These are phyloP conservation scores for Bellardia bayeri DNA, from an alignment of 2,888 invertebrate species.

Conservation along the genomic window DNA sequence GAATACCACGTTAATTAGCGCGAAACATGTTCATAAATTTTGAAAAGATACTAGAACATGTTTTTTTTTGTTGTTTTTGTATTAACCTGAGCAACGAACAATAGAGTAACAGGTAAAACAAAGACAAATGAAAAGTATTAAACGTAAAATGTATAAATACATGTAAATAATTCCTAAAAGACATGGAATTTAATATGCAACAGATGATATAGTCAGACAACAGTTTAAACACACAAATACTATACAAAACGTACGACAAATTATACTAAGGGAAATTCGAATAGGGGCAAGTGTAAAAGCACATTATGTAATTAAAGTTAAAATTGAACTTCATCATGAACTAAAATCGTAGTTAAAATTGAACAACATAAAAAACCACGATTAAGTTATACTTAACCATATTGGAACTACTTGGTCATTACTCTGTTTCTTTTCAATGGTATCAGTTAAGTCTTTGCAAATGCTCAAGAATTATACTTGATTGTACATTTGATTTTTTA, in stretches of 20 bases:
- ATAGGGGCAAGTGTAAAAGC: not conserved
- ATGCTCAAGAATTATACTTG: no score
- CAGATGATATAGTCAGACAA: conserved; percentile 29
- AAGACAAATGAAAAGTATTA: conserved; percentile 11
- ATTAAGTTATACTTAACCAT: no score
- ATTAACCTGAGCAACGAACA: not conserved
- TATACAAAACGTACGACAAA: not conserved
- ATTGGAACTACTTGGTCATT: no score
- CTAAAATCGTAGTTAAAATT: no score
- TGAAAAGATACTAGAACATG: conserved; percentile 29
- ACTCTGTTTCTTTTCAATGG: no score
- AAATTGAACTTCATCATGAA: no score
- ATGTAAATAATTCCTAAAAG: not conserved
- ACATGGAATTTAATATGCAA: conserved; percentile 51
- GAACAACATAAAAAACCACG: no score
- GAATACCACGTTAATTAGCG: conserved; percentile 60
- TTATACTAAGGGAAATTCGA: not conserved
- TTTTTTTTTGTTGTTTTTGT: not conserved
- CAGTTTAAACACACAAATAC: not conserved
- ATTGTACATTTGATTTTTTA: no score
- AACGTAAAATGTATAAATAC: conserved; percentile 5
- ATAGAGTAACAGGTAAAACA: conserved; percentile 43
- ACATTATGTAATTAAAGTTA: no score
- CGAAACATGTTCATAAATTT: conserved; percentile 68
- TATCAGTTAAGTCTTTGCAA: no score